Base-by-base conservation (phyloP, 2,797 vertebrate genomes). In the Danionella dracula region DNA sequence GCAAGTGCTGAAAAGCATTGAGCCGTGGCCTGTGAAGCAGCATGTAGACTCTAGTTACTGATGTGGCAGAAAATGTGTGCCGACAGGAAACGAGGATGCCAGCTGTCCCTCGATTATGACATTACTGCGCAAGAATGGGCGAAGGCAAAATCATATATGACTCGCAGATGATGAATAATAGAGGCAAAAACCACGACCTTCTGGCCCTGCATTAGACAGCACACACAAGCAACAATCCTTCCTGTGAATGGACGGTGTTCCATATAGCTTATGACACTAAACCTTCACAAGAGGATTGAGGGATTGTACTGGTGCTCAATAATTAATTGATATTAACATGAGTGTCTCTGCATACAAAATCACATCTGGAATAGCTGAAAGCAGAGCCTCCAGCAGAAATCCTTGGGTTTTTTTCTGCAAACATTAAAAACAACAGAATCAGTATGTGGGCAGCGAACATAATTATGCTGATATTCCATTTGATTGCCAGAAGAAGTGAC, bases 51-150 rank as follows among this genome's bases (percentile, higher is more conserved):
- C 80, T 82, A 79, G 76, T 83, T 87, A 86, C 85, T 88, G 85
- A 85, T 86, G 82, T 83, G 77, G 81, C 81, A 82, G 79, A 83
- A 86, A 84, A 86, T 84, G 72, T 81, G 82, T 49, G 61, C 37
- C 73, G 86, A 88, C 86, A 87, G 83, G 77, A 83, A 85, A 86
- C 70, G 63, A 84, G 80, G 82, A 79, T 79, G 83, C 83, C 85
- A 85, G 84, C 82, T 85, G 84, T 84, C 68, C 79, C 79, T 75
- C 75, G 76, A 81, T 84, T 86, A 85, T 77, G 74, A 84, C 76
- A 81, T 84, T 82, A 82, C 82, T 70, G 72, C 76, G 72, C 76
- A 82, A 81, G 73, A 70, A 83, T 81, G 78, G 79, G 55, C 63
- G 42, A 75, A 70, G 78, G 77, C 68, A 23, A 50, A 38, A 37